Evolutionary conservation across 1,140 invertebrate species (phyloP), one percentile per base, ranked within the genome.

Genomic region (Pseudomyrmex sp.): DNA sequence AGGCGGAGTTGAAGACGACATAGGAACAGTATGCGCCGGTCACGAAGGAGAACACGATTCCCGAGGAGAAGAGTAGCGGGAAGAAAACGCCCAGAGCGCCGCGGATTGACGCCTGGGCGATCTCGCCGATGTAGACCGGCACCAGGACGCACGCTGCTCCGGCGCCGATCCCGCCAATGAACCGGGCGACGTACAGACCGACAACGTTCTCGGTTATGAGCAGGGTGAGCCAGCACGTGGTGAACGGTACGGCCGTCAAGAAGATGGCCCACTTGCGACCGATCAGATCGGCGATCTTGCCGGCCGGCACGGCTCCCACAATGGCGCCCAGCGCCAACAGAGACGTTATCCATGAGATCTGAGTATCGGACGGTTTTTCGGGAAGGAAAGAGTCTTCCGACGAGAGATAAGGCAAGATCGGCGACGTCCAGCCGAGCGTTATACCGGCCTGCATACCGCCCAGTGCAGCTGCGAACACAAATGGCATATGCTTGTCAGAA

Each of bases 51-150:
- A 96, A 94, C 2, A 97, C 91, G 15, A 97, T 95, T 10, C 97
- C 97, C 48, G 96, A 92, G 4, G 96, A 95, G 18, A 97, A 95
- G 70, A 96, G 95, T 1, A 97, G 94, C 85, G 97, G 96, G 74
- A 96, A 96, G 85, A 96, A 96, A 54, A 96, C 95, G 4, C 96
- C 96, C 1, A 97, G 90, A 1, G 95, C 94, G 3, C 96, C 96
- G 69, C 97, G 91, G 5, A 96, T 93, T 9, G 95, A 93, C 12
- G 95, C 94, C 74, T 97, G 95, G 0, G 96, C 95, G 58, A 97
- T 96, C 92, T 97, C 97, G 58, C 96, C 96, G 9, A 96, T 91
- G 86, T 96, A 96, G 4, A 95, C 94, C 0, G 97, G 96, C 3
- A 95, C 95, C 44, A 95, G 95, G 2, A 97, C 96, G 69, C 95